Evolutionary conservation across 2,888 invertebrate species (phyloP).

Genomic region (Euclidia mi): DNA sequence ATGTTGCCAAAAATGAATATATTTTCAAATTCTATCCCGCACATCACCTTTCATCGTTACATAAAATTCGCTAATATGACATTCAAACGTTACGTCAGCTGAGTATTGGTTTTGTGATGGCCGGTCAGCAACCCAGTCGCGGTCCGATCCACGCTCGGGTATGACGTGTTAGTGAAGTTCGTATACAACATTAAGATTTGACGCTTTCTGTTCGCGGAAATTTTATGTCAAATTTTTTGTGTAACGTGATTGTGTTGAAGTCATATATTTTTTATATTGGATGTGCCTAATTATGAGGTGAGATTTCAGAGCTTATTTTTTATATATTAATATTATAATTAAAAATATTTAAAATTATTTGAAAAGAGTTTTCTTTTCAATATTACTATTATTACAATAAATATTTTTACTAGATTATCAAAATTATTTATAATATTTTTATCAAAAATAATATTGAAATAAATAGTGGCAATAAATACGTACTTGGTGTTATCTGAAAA

Average conservation of each 20-base stretch:
- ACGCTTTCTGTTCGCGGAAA: slow-evolving; percentile 76
- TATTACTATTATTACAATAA: too few relatives aligned
- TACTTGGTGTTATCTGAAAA: too few relatives aligned
- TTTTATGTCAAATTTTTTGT: slow-evolving; percentile 72
- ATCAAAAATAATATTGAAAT: too few relatives aligned
- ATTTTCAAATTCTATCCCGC: slow-evolving; percentile 5
- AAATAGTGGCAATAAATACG: too few relatives aligned
- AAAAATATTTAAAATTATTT: too few relatives aligned
- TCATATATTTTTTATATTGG: slow-evolving; percentile 46
- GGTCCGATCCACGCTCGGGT: slow-evolving; percentile 46
- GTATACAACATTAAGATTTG: slow-evolving; percentile 60
- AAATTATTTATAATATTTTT: too few relatives aligned
- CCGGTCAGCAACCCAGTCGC: slow-evolving; percentile 58
- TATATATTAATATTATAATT: not conserved
- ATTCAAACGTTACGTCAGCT: slow-evolving; percentile 56
- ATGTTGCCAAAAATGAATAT: not conserved
- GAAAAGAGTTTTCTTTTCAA: too few relatives aligned
- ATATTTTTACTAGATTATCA: too few relatives aligned
- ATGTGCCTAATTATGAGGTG: slow-evolving; percentile 56
- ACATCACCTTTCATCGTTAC: slow-evolving; percentile 58
- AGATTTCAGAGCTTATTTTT: slow-evolving; percentile 18
- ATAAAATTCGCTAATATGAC: slow-evolving; percentile 58
- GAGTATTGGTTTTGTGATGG: slow-evolving; percentile 48
- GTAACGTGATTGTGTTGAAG: slow-evolving; percentile 58
- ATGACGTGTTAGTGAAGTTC: slow-evolving; percentile 50